Evolutionary conservation across 2,113 vertebrate species (phyloP).

Genomic region (Dipodomys merriami): DNA sequence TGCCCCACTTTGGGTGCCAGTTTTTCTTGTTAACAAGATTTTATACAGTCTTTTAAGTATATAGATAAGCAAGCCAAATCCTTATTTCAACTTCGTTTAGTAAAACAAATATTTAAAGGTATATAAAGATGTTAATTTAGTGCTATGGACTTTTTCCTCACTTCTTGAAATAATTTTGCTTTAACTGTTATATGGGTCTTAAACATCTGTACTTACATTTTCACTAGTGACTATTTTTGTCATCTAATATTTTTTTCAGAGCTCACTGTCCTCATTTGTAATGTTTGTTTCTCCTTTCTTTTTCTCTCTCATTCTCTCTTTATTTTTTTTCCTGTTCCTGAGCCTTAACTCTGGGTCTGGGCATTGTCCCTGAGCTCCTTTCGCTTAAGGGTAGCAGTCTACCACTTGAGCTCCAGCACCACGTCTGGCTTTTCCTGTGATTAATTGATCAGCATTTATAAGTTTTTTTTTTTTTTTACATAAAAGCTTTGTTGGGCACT

Average conservation of each 20-base stretch:
- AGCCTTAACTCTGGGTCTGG: no score
- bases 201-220: neutral
- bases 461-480: no score
- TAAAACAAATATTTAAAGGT: slow-evolving; percentile 26
- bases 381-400: no score
- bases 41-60: neutral
- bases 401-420: no score
- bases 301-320: no score
- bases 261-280: slow-evolving; percentile 18
- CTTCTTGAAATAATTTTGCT: slow-evolving; percentile 45
- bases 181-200: slow-evolving; percentile 24
- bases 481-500: no score
- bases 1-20: no score
- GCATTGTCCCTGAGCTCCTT: no score
- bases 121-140: slow-evolving; percentile 10
- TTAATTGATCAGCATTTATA: no score
- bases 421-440: no score
- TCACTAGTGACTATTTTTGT: slow-evolving; percentile 1
- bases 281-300: neutral
- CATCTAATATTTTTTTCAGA: neutral
- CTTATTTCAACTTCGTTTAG: slow-evolving; percentile 3
- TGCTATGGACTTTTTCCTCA: neutral
- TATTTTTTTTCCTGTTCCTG: no score
- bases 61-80: slow-evolving; percentile 6
- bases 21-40: slow-evolving; percentile 5